Conservation (phyloP, 2,888 invertebrate species). For the Marronus borbonicus region DNA sequence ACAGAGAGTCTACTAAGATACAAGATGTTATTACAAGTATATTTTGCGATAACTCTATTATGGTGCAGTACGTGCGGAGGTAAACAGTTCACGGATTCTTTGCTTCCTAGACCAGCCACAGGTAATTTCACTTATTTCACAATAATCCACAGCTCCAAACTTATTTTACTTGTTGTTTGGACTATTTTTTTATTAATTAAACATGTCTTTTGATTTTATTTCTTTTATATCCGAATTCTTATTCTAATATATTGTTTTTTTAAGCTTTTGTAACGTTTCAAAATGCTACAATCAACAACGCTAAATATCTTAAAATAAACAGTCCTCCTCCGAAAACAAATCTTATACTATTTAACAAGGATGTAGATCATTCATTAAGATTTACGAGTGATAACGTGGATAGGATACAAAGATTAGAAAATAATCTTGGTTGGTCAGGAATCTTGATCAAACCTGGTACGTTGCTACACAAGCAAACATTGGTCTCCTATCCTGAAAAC, state of each 20-base stretch:
- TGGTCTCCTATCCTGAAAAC: conserved; percentile 74
- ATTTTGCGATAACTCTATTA: background rate
- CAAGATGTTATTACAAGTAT: conserved; percentile 14
- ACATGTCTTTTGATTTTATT: background rate
- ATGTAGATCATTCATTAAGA: conserved; percentile 74
- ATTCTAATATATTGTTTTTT: background rate
- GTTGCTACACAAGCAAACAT: conserved; percentile 75
- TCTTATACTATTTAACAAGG: conserved; percentile 69
- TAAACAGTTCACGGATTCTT: conserved; percentile 51
- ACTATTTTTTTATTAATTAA: background rate
- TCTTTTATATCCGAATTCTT: background rate
- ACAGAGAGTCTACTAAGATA: background rate
- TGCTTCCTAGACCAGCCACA: conserved; percentile 55
- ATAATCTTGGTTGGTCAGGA: conserved; percentile 74
- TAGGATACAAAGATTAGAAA: conserved; percentile 75
- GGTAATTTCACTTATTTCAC: conserved; percentile 47
- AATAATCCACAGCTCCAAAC: too few species aligned
- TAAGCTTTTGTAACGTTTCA: background rate
- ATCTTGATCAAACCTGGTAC: conserved; percentile 73
- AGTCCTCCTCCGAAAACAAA: conserved; percentile 45
- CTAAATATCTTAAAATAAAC: conserved; percentile 23
- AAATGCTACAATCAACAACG: background rate
- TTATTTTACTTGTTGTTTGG: too few species aligned
- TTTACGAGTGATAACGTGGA: conserved; percentile 73
- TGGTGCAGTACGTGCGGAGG: background rate